Base-by-base conservation (phyloP, 2,888 invertebrate species). In the Octodonta nipae region DNA sequence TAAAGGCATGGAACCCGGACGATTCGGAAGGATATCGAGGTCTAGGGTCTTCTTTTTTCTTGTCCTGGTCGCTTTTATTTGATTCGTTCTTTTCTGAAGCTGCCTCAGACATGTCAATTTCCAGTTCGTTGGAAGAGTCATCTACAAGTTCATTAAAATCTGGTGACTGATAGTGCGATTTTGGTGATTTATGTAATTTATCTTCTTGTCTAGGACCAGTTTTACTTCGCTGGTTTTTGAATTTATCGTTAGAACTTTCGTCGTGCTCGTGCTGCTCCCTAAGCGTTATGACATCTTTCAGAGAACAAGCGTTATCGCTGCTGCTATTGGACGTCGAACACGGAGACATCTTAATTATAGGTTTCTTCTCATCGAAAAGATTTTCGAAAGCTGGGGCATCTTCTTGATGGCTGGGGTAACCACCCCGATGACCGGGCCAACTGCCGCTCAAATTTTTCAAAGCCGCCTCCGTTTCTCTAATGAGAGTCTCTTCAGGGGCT, bases 391-490 rank as follows among this genome's bases (percentile, higher is more conserved):
- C 78, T 25, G 80, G 79, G 15, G 78, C 76, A 48, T 83, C 83
- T 42, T 85, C 83, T 49, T 78, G 78, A 35, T 66, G 65, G 32
- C 73, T 64, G 33, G 75, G 74, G 49, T 78, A 78, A 16, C 72
- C 71, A 5, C 71, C 71, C 28, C 76, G 63, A 14, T 75, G 75
- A 8, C 80, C 80, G 4, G 78, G 75, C 81, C 86, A 86, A 56
- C 79, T 84, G 10, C 84, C 85, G 0, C 87, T 85, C n/a, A 89
- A 64, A 45, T 82, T 82, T 57, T 84, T 83, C 15, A 89, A 60
- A 0, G 87, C 87, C 2, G 84, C 84, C 56, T 88, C 87, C 2
- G 89, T 87, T 59, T 89, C 88, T 30, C 84, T 69, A 40, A 89
- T 84, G 33, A 86, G 68, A 0, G 78, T 79, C 56, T 88, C 88